Conservation (phyloP, 2,797 vertebrate genomes). For the Xenops minutus region DNA sequence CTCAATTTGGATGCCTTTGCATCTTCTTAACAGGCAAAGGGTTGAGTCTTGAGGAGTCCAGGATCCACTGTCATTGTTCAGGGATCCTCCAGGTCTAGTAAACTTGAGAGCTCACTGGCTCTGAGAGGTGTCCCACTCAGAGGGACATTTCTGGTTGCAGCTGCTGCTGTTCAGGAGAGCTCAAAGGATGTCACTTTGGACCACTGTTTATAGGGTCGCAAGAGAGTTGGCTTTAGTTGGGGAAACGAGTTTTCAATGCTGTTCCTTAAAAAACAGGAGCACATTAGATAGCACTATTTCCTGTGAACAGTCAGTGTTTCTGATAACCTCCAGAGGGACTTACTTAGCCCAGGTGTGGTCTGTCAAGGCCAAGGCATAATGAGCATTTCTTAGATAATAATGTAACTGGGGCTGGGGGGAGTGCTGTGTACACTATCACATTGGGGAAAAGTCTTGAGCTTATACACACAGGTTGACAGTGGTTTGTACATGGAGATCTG, state of each 20-base stretch:
- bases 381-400: neutral
- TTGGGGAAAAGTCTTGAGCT: neutral
- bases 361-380: rapidly evolving
- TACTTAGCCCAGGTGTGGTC: neutral
- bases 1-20: neutral
- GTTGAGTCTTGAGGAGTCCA: neutral
- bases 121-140: neutral
- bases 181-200: neutral
- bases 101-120: neutral
- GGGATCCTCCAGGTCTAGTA: neutral
- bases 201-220: neutral
- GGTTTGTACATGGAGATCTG: neutral
- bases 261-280: neutral
- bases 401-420: rapidly evolving
- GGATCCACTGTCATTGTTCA: rapidly evolving
- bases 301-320: neutral
- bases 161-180: neutral
- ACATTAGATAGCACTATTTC: neutral
- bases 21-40: neutral
- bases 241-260: neutral
- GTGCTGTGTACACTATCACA: neutral
- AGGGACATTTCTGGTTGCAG: neutral
- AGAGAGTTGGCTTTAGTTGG: neutral
- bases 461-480: neutral
- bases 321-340: neutral